A percentile compares a stretch with the other conserved stretches of the same genome.
phyloP scores from a whole-genome alignment of 2,113 vertebrate species.

The Pollimyrus isidori region DNA sequence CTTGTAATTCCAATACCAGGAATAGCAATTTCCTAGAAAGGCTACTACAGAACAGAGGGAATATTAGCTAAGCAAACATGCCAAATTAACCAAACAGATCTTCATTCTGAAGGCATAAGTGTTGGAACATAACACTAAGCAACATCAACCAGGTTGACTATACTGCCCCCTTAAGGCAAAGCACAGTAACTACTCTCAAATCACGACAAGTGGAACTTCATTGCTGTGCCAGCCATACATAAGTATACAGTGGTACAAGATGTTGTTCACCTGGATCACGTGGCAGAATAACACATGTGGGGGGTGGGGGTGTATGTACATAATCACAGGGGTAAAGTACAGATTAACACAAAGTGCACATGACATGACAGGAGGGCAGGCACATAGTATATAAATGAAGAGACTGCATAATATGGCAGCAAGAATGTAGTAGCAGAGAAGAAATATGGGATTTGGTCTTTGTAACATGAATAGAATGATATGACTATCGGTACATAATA shows the following conservation, averaged over 20 bases:
- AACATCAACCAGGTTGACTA: background rate
- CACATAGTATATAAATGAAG: background rate
- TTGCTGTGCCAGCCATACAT: too few relatives aligned
- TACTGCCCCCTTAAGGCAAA: background rate
- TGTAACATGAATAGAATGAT: too few relatives aligned
- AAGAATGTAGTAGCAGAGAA: background rate
- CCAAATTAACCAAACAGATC: background rate
- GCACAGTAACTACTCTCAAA: background rate
- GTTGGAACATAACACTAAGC: background rate
- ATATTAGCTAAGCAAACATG: background rate
- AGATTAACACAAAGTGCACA: background rate
- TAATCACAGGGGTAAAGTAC: background rate
- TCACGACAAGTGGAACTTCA: too few relatives aligned
- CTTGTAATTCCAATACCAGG: background rate
- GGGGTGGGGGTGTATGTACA: background rate
- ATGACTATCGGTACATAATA: too few relatives aligned
- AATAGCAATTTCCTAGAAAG: background rate
- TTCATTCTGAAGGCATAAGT: background rate
- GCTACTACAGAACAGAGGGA: background rate
- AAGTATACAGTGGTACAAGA: background rate
- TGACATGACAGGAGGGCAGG: background rate
- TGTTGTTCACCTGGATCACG: background rate
- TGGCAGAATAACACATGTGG: background rate
- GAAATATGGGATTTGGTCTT: background rate
- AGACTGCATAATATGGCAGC: background rate